Base-by-base conservation (phyloP, 2,888 invertebrate species). In the Tillus elongatus region DNA sequence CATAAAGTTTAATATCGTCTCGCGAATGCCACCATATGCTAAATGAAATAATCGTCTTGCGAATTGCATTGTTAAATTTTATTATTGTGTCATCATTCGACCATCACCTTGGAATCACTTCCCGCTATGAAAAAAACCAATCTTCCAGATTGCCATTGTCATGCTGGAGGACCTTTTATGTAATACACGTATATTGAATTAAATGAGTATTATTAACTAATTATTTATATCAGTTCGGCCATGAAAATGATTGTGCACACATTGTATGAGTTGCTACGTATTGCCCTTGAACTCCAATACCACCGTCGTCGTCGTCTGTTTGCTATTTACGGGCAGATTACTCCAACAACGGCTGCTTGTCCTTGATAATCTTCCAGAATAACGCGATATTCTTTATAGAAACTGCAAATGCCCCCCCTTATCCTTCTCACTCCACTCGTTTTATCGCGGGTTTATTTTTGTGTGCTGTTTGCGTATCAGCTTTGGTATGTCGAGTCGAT, bases 161-260 rank as follows among this genome's bases (percentile, higher is more conserved):
- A 19, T 34, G 32, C 39, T 36, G 41, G 39, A 40, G 43, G 43
- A 33, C 38, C 50, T 47, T 53, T 52, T 51, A 54, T 56, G 54
- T 53, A 51, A 51, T 50, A 54, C 46, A 49, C 46, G 46, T 48
- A 53, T 51, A 56, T 54, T 56, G 52, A 53, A 54, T 55, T 54
- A 55, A 56, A 54, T 43, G 49, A 44, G 39, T 52, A 52, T 55
- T 56, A 58, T 61, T 58, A 57, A 56, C 57, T 56, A 58, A 59
- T 60, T 60, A 58, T 53, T 52, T 56, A 54, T 56, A 61, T 61
- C 58, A 61, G 47, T 60, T 58, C 55, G 62, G 51, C 62, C 62
- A 53, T 62, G 62, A 60, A 57, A 53, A 50, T 47, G 51, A 57
- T 56, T 51, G 49, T 46, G 51, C 43, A 46, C 46, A 45, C 42